A percentile compares a stretch with the other conserved stretches of the same genome.
Conservation (phyloP, 2,113 vertebrate species). For the Mustelus asterias region DNA sequence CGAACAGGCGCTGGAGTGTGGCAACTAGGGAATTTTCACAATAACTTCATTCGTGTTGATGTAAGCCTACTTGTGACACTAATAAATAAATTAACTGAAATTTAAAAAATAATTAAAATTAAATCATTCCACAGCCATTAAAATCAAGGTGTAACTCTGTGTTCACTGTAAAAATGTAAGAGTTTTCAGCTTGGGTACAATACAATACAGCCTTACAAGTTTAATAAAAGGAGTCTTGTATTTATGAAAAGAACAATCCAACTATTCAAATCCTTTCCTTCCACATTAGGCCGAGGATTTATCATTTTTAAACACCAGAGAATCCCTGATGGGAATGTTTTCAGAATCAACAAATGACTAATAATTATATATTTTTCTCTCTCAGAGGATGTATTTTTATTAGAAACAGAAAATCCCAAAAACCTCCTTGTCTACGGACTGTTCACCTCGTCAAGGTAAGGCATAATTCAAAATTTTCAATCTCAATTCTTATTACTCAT, state of each 20-base stretch:
- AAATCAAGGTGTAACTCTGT: background rate
- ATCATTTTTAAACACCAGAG: background rate
- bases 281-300: background rate
- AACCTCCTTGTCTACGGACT: constrained; percentile 84
- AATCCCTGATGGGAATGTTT: constrained; percentile 31
- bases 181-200: background rate
- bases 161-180: background rate
- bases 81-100: too few relatives aligned
- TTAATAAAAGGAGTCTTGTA: background rate
- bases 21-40: too few relatives aligned
- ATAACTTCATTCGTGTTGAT: too few relatives aligned
- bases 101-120: too few relatives aligned
- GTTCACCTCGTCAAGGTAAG: constrained; percentile 94
- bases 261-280: constrained; percentile 7
- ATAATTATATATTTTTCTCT: constrained; percentile 39
- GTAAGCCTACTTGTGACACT: too few relatives aligned
- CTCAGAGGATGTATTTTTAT: constrained; percentile 86
- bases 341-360: constrained; percentile 17
- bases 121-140: background rate
- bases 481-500: background rate
- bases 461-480: background rate
- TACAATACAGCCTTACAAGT: background rate
- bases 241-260: background rate
- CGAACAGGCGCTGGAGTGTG: too few relatives aligned
- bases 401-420: constrained; percentile 87